Evolutionary conservation across 2,113 vertebrate species (phyloP), one percentile per base, ranked within the genome.

Genomic region (Symphodus melops): DNA sequence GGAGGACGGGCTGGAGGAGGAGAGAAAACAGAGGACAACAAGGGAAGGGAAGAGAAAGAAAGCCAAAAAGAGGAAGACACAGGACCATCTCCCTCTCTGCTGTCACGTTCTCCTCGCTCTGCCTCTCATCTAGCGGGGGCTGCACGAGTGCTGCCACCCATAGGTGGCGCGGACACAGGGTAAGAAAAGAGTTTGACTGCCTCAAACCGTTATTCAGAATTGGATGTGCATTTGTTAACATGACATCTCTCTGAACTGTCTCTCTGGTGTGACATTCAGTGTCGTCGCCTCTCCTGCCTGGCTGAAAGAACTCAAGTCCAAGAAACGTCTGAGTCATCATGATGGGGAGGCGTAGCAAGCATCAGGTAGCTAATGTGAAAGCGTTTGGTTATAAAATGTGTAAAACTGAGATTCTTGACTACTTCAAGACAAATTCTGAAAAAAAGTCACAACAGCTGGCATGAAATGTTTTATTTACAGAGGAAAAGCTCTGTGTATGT

Each of bases 301-400:
- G 97, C 90, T 99, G 57, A 95, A 94, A 88, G 96, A 98, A 64
- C 92, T 99, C 85, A 98, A 96, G 84, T 95, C 95, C 21, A 98
- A 95, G 95, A 97, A 97, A 91, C 94, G 96, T 39, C 93, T 95
- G 79, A 97, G 94, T 93, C 95, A 96, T 82, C 84, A 94, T 5
- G 96, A 96, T 63, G 91, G 91, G 60, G 94, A 96, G 65, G 84
- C 91, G 78, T 96, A 95, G 92, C 72, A 33, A 64, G 33, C 66
- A 8, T 13, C 64, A 71, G 83, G 84, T 88, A 71, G 82, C 73
- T 61, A 3, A 62, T 5, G 44, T 14, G 53, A 14, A 42, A 3
- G 19, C 25, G 21, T 25, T 54, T 28, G 54, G 19, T 13, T 65
- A 1, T 17, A 13, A 51, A 70, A 66, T 21, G 12, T n/a, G 1